Evolutionary conservation across 2,888 invertebrate genomes (phyloP), one percentile per base, ranked within the genome.

Genomic region (Phortica magna): DNA sequence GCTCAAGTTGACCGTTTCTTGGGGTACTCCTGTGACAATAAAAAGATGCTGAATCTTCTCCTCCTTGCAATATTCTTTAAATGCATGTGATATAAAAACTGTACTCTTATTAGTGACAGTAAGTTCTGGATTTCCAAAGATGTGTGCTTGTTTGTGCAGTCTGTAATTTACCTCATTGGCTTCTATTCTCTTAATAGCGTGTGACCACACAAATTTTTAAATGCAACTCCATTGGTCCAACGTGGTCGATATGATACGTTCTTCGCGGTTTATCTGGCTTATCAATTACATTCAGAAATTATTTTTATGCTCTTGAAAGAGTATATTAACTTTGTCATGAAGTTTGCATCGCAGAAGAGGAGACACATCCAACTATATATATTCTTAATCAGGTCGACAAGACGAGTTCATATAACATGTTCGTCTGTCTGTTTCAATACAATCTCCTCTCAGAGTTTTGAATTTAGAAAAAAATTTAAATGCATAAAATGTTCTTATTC

Each of bases 41-140:
- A 57, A 17, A 12, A 57, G n/a, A 57, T 57, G 57, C 19, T 57
- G n/a, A n/a, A 57, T 57, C n/a, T 57, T 57, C 57, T 57, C n/a
- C 1, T 57, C 4, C 1, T 57, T 17, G 17, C 57, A 43, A 74
- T 87, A 89, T 7, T 77, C 73, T 65, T 79, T 78, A 74, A 92
- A 92, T 5, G 73, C 64, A 41, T 75, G 64, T 2, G 78, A 74
- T 0, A 74, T 79, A 68, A 79, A 77, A 10, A 75, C 76, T 39
- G 73, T 77, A 12, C 72, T 14, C 19, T 64, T 57, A 7, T 57
- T 17, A 1, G 17, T 17, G n/a, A 57, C 17, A 7, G n/a, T 57
- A 57, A 1, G 57, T 17, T 57, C 17, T 12, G 57, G 57, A 57
- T 57, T 57, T 57, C 9, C 57, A 7, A 57, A 57, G 7, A 57